Evolutionary conservation across 2,888 invertebrate genomes (phyloP).

Genomic region (Eucera pruinosa): DNA sequence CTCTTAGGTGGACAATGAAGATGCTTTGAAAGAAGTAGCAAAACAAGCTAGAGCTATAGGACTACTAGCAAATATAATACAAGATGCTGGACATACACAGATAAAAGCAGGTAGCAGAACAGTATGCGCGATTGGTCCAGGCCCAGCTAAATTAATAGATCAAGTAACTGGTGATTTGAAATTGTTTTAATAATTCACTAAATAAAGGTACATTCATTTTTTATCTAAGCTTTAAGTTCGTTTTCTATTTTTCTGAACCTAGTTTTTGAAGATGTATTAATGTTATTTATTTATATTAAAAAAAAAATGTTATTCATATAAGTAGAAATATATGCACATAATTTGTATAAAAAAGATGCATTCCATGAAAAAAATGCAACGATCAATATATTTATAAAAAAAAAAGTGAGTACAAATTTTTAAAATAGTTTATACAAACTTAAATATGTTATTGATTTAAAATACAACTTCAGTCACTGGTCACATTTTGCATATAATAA

Average conservation of each 20-base stretch:
- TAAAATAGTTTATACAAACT: conserved; percentile 25
- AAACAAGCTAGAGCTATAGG: conserved; percentile 89
- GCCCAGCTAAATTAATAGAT: conserved; percentile 90
- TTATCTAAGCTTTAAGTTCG: conserved; percentile 31
- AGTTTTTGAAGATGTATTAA: not conserved
- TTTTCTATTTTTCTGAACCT: not conserved
- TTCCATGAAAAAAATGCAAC: conserved; percentile 32
- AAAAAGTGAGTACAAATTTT: conserved; percentile 26
- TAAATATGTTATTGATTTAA: conserved; percentile 27
- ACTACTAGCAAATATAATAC: conserved; percentile 90
- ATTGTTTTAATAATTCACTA: conserved; percentile 87
- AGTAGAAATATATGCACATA: conserved; percentile 8
- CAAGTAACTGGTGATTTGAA: conserved; percentile 95
- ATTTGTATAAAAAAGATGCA: conserved; percentile 28
- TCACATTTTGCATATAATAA: conserved; percentile 26
- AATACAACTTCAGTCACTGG: conserved; percentile 39
- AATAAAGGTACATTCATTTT: conserved; percentile 54
- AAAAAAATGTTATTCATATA: conserved; percentile 10
- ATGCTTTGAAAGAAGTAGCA: conserved; percentile 89
- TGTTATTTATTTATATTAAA: too few species aligned
- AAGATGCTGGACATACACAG: conserved; percentile 97
- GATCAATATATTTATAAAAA: conserved; percentile 45
- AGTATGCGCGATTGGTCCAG: conserved; percentile 97
- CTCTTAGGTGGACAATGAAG: conserved; percentile 88
- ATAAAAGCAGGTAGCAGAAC: conserved; percentile 95